Percentiles rank a stretch among this genome's conserved stretches.
These are phyloP conservation scores for Drosophila kurseongensis DNA, from an alignment of 1,140 invertebrate genomes.

Conservation along the genomic window DNA sequence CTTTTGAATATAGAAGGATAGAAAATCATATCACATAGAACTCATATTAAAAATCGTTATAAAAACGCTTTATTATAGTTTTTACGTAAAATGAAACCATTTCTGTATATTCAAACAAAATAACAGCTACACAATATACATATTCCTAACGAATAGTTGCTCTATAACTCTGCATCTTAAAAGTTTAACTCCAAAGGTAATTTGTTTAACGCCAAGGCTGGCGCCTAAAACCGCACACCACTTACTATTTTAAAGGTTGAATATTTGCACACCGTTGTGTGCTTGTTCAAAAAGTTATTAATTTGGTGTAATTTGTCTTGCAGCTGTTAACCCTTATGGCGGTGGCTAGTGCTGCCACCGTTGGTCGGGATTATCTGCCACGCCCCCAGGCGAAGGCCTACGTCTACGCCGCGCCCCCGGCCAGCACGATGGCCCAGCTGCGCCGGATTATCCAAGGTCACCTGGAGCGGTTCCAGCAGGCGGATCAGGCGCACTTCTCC, in stretches of 20 bases:
- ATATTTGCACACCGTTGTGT: neutral
- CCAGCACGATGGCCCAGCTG: conserved; percentile 56
- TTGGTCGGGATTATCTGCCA: conserved; percentile 50
- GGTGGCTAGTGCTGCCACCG: conserved; percentile 26
- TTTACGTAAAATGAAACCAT: too few species aligned
- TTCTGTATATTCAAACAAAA: too few species aligned
- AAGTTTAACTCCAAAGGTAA: neutral
- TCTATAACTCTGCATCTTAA: neutral
- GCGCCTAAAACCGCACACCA: neutral
- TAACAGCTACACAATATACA: too few species aligned
- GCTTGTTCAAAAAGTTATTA: conserved; percentile 4
- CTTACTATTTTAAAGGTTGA: neutral
- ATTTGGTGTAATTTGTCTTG: conserved; percentile 49
- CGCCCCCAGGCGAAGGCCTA: conserved; percentile 44
- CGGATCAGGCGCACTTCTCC: conserved; percentile 42
- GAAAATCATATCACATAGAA: too few species aligned
- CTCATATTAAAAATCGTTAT: too few species aligned
- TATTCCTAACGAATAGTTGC: too few species aligned
- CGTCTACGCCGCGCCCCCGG: conserved; percentile 42
- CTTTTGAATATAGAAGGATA: too few species aligned
- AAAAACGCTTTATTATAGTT: too few species aligned
- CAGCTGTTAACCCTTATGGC: conserved; percentile 55
- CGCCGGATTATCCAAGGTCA: conserved; percentile 65
- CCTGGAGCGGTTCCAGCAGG: conserved; percentile 64
- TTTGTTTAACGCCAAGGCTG: neutral